Evolutionary conservation across 2,888 invertebrate genomes (phyloP).

Genomic region (Meta bourneti): DNA sequence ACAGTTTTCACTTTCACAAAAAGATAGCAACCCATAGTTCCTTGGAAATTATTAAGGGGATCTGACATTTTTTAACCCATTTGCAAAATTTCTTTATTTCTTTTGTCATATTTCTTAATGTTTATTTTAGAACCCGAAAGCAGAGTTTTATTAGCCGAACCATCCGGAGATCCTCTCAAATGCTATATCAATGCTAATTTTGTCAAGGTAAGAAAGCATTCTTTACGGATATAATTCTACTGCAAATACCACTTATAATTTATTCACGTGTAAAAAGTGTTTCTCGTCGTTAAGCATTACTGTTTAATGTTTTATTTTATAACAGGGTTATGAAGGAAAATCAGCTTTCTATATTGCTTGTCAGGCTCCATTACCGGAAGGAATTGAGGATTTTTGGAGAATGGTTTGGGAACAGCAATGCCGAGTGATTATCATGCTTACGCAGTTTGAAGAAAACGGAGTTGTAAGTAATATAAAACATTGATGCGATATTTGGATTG

Average conservation of each 20-base stretch:
- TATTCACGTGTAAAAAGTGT: not conserved
- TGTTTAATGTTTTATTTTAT: not conserved
- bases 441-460: conserved; percentile 93
- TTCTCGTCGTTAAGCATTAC: not conserved
- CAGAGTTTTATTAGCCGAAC: conserved; percentile 88
- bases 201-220: conserved; percentile 87
- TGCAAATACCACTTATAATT: not conserved
- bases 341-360: conserved; percentile 94
- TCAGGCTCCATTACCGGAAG: conserved; percentile 92
- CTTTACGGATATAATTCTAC: not conserved
- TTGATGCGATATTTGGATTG: not conserved
- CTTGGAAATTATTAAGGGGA: too few species aligned
- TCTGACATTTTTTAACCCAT: too few species aligned
- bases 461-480: conserved; percentile 84
- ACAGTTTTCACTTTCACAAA: too few species aligned
- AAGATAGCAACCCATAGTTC: too few species aligned
- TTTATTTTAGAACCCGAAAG: conserved; percentile 87
- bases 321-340: conserved; percentile 91
- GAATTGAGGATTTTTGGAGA: conserved; percentile 93
- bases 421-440: conserved; percentile 93
- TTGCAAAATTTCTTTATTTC: too few species aligned
- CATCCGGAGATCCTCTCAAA: conserved; percentile 88
- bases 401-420: conserved; percentile 98
- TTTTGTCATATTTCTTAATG: too few species aligned
- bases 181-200: conserved; percentile 97